Conservation (phyloP, 2,888 invertebrate species). For the Meghimatium bilineatum region DNA sequence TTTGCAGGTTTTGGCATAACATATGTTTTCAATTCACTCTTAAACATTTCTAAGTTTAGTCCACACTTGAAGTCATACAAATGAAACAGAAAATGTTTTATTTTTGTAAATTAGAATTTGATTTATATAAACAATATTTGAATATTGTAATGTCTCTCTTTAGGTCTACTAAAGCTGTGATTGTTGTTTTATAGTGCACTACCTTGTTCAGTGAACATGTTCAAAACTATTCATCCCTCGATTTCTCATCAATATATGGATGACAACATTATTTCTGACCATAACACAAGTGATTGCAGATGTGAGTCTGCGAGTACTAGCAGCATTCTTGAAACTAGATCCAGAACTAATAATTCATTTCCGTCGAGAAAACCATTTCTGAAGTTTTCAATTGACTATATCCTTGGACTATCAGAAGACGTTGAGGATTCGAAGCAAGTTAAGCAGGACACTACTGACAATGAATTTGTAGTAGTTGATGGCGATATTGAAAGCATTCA, state of each 20-base stretch:
- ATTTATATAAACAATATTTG: no score
- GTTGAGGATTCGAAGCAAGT: no score
- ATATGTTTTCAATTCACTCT: no score
- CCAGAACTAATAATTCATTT: background rate
- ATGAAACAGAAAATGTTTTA: no score
- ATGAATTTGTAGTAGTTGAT: background rate
- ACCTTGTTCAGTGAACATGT: no score
- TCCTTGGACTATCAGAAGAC: conserved; percentile 26
- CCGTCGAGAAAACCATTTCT: conserved; percentile 73
- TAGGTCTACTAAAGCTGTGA: no score
- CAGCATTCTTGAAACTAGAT: background rate
- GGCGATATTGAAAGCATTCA: conserved; percentile 21
- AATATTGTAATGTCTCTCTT: no score
- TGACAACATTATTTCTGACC: background rate
- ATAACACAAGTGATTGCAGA: background rate
- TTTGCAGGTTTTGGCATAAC: no score
- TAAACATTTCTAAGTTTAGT: no score
- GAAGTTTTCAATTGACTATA: conserved; percentile 67
- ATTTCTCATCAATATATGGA: background rate
- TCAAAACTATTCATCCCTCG: background rate
- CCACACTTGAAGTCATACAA: no score
- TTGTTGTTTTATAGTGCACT: no score
- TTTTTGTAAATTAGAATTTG: no score
- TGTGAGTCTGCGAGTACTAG: background rate
- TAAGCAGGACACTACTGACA: background rate